Evolutionary conservation across 2,113 vertebrate species (phyloP).

Genomic region (Bubo blakistoni): DNA sequence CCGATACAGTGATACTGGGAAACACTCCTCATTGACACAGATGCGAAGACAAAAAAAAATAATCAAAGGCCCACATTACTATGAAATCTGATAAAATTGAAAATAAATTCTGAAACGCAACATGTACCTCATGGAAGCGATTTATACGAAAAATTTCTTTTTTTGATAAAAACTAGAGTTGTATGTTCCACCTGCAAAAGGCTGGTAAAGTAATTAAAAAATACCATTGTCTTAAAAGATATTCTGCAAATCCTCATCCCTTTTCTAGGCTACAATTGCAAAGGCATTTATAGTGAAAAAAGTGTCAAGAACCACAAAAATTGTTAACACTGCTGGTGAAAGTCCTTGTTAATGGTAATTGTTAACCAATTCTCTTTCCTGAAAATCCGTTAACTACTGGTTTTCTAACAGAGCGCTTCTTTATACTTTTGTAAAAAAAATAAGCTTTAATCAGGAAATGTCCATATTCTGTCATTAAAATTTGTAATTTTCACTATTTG

Average conservation of each 20-base stretch:
- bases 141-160: background rate
- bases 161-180: background rate
- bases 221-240: background rate
- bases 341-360: background rate
- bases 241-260: background rate
- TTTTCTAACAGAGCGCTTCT: background rate
- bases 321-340: background rate
- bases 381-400: background rate
- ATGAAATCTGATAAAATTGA: background rate
- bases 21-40: background rate
- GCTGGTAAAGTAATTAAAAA: background rate
- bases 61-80: background rate
- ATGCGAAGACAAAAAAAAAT: background rate
- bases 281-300: background rate
- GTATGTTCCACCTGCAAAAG: background rate
- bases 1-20: background rate
- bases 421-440: background rate
- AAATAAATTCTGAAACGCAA: background rate
- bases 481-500: background rate
- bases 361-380: background rate
- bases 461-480: background rate
- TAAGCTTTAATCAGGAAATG: background rate
- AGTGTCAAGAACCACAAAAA: background rate
- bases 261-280: background rate
- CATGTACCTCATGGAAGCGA: background rate